phyloP scores from a whole-genome alignment of 2,888 invertebrate species.

The Drosophila ochracea region DNA sequence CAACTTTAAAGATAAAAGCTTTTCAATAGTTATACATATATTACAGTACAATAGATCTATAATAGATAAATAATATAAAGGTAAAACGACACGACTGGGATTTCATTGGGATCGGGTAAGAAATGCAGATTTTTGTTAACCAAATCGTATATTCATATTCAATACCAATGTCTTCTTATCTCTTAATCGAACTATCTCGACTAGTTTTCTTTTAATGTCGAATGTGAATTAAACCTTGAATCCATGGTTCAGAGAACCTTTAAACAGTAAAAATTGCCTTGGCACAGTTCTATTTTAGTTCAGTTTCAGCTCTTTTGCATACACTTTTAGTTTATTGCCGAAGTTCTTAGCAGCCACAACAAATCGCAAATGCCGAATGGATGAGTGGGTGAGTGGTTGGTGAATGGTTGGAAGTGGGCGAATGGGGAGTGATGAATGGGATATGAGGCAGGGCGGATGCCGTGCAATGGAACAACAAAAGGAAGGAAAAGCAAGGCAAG shows the following conservation, averaged over 20 bases:
- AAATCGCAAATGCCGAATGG: constrained; percentile 54
- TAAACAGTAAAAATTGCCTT: constrained; percentile 34
- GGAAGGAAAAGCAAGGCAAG: constrained; percentile 17
- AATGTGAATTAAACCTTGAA: neutral
- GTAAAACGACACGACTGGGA: too few species aligned
- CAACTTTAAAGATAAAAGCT: neutral
- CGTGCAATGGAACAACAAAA: constrained; percentile 51
- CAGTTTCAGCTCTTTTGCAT: constrained; percentile 5
- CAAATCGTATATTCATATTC: neutral
- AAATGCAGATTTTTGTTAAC: neutral
- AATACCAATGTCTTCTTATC: neutral
- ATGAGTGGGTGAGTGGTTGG: constrained; percentile 7
- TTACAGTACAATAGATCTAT: neutral
- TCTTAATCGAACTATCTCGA: neutral
- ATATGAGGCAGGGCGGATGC: constrained; percentile 37
- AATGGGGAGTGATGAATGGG: constrained; percentile 19
- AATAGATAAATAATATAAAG: neutral
- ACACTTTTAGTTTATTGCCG: constrained; percentile 58
- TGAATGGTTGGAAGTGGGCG: constrained; percentile 18
- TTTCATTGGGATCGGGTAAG: neutral
- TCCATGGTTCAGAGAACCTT: constrained; percentile 37
- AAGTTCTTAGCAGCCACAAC: constrained; percentile 68
- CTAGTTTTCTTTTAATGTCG: neutral
- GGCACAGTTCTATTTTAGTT: constrained; percentile 45
- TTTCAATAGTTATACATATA: neutral